Evolutionary conservation across 30 jellyfish, hydroid and myxozoan species (phyloP).

Genomic region (Hydractinia echinata): DNA sequence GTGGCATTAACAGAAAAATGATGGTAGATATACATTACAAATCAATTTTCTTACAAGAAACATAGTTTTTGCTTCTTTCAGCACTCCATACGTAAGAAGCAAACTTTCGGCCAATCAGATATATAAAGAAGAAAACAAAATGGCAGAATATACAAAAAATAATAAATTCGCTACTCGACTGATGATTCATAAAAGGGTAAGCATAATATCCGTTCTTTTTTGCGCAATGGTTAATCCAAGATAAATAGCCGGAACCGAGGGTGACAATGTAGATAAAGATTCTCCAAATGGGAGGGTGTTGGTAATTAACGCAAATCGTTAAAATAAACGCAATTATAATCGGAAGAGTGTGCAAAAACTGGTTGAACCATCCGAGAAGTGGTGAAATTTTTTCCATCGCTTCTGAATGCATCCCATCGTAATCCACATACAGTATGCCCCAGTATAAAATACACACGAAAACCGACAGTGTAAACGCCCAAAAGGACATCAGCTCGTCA

Average conservation of each 20-base stretch:
- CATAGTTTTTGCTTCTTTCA: background rate
- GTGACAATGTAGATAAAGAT: background rate
- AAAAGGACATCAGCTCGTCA: slow-evolving; percentile 16
- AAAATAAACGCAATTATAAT: background rate
- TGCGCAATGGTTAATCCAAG: slow-evolving; percentile 23
- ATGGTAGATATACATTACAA: too few relatives aligned
- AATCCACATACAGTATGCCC: slow-evolving; percentile 17
- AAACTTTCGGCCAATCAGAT: slow-evolving; percentile 5
- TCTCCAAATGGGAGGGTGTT: slow-evolving; percentile 9
- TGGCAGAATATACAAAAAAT: slow-evolving; percentile 1
- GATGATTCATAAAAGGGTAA: slow-evolving; percentile 20
- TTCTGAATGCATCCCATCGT: slow-evolving; percentile 22
- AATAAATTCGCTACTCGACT: slow-evolving; percentile 13
- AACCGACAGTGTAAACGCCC: slow-evolving; percentile 8
- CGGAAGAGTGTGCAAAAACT: slow-evolving; percentile 23
- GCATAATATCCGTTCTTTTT: slow-evolving; percentile 7
- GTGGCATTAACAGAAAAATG: too few relatives aligned
- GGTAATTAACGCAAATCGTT: slow-evolving; percentile 16
- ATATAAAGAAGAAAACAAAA: background rate
- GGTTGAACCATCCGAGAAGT: slow-evolving; percentile 28
- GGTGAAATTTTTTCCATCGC: background rate
- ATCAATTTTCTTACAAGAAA: too few relatives aligned
- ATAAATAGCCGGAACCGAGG: background rate
- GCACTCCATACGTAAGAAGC: background rate
- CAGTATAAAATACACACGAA: slow-evolving; percentile 21